Conservation (phyloP, 2,113 vertebrate genomes). For the Eptesicus fuscus region DNA sequence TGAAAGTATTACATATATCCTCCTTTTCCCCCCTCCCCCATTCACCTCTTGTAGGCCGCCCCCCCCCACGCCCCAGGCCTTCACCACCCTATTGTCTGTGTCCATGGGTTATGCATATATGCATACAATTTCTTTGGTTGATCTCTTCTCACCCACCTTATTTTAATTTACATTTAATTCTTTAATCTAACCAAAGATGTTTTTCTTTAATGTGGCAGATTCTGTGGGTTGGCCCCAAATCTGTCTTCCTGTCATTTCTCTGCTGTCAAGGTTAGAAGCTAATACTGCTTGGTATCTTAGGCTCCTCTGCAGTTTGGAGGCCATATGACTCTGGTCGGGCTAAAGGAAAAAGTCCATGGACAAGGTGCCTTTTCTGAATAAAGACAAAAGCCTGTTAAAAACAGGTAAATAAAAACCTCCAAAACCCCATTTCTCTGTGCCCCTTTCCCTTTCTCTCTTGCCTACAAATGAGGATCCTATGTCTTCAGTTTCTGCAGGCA, state of each 20-base stretch:
- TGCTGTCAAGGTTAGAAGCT: not conserved
- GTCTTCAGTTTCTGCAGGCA: not conserved
- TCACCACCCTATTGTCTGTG: no score
- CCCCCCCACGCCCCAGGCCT: no score
- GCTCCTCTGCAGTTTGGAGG: not conserved
- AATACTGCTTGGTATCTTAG: not conserved
- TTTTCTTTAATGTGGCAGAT: not conserved
- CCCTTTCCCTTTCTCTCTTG: not conserved
- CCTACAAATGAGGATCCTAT: not conserved
- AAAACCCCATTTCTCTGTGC: not conserved
- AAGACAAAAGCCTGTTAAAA: not conserved
- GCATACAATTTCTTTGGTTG: no score
- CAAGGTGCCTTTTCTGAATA: not conserved
- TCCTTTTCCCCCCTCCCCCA: no score
- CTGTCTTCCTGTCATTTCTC: not conserved
- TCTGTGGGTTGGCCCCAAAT: not conserved
- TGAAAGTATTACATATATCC: no score
- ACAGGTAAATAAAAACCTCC: not conserved
- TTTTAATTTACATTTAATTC: not conserved
- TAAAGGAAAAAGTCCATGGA: not conserved
- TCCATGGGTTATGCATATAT: no score
- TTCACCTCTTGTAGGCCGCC: no score
- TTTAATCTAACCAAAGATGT: not conserved
- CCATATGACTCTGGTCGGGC: not conserved
- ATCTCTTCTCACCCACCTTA: not conserved